A percentile compares a stretch with the other conserved stretches of the same genome.
These are phyloP conservation scores for Amblyornis subalaris DNA, from an alignment of 2,113 vertebrate genomes.

Conservation along the genomic window DNA sequence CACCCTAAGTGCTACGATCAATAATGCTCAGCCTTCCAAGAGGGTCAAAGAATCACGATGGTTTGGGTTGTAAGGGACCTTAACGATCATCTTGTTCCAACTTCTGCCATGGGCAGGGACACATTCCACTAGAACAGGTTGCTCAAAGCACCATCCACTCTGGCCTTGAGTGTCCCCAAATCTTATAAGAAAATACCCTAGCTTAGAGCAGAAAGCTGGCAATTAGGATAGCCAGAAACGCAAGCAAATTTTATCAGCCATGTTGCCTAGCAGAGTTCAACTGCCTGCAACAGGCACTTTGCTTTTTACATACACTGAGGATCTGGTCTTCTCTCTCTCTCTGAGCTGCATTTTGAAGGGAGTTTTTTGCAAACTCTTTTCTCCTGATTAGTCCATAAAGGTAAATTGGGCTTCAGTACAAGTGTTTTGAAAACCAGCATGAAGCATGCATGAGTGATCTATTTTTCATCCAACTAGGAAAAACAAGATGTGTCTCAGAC, in stretches of 20 bases:
- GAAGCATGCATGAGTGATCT: neutral
- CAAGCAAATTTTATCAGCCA: neutral
- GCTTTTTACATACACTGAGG: neutral
- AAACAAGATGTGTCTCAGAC: neutral
- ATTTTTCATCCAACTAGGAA: conserved; percentile 45
- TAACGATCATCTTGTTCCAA: neutral
- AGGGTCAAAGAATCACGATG: neutral
- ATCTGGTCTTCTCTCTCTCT: neutral
- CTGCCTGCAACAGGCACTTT: neutral
- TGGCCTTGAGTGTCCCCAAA: neutral
- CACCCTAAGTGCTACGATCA: neutral
- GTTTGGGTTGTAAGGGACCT: neutral
- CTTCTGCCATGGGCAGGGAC: neutral
- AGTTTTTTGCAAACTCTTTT: neutral
- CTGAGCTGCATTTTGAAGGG: neutral
- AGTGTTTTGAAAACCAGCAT: conserved; percentile 37
- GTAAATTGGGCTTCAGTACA: conserved; percentile 1
- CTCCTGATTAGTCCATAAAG: conserved; percentile 10
- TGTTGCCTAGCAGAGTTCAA: neutral
- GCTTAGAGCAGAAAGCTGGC: neutral
- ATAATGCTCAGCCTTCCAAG: neutral
- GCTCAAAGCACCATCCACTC: neutral
- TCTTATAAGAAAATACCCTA: neutral
- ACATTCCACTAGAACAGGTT: neutral
- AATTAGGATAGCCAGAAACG: neutral